Base-by-base conservation (phyloP, 2,797 vertebrate species). In the Rhinophrynus dorsalis region DNA sequence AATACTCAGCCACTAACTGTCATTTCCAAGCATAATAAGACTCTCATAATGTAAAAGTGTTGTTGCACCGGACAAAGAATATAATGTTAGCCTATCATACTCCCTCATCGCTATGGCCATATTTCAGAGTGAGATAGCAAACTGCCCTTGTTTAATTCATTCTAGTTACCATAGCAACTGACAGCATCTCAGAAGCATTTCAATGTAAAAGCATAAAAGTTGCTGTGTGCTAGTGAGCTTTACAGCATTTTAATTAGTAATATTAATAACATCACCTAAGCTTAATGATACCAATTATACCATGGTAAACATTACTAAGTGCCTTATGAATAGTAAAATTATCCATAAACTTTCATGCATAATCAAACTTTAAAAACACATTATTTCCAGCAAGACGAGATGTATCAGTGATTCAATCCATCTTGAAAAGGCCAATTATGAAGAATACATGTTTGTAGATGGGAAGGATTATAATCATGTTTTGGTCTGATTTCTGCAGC, bases 181-280 rank as follows among this genome's bases (percentile, higher is more conserved):
- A 52, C 26, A 65, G 20, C 21, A n/a, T 26, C 35, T 20, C 38
- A 26, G 15, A 27, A 44, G 8, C 57, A 17, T 15, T 42, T 60
- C 20, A 72, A 64, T 47, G 10, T 50, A 38, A 33, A 30, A 50
- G 23, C 52, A 30, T 29, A 62, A 77, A 76, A 9, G 23, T n/a
- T 35, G 75, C 80, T 74, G 62, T 84, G 77, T 86, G 52, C 52
- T 81, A 77, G 80, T 77, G 80, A 78, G 82, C 78, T 86, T 88
- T 88, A 80, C 52, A 82, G 81, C 71, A 77, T 81, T 85, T 90
- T 88, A 87, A 90, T 90, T 87, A 86, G 82, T 62, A 71, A 82
- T 86, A 88, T 90, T 90, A 90, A 89, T 90, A 90, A 83, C 42
- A 74, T 85, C 81, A 89, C 84, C 85, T 87, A 85, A 83, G 81